Percentiles rank a stretch among this genome's conserved stretches.
These are phyloP conservation scores for Coptotermes formosanus DNA, from an alignment of 1,140 invertebrate species.

Conservation along the genomic window DNA sequence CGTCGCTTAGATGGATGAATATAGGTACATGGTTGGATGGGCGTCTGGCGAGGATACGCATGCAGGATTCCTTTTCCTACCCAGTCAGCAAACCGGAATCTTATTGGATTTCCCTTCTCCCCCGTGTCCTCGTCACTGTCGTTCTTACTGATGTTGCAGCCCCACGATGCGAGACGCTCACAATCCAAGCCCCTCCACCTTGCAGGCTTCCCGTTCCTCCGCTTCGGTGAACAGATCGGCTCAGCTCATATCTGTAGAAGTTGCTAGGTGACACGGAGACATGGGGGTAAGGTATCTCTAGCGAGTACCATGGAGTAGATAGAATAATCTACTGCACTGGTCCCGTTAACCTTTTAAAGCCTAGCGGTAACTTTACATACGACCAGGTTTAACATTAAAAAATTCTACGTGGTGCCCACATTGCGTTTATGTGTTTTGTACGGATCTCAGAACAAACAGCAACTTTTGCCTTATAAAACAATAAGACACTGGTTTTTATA, in stretches of 20 bases:
- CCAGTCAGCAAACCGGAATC: slow-evolving; percentile 10
- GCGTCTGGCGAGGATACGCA: not conserved
- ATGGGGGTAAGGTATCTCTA: not conserved
- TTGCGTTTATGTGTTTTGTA: too few relatives aligned
- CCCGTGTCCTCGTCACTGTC: not conserved
- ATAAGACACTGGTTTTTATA: too few relatives aligned
- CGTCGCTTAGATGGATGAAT: not conserved
- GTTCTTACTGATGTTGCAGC: not conserved
- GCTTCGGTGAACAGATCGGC: not conserved
- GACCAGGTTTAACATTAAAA: too few relatives aligned
- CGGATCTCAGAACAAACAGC: too few relatives aligned
- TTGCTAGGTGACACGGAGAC: not conserved
- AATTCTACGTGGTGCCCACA: too few relatives aligned
- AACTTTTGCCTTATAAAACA: too few relatives aligned
- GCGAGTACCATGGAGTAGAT: not conserved
- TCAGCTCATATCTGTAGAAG: not conserved
- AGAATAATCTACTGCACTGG: not conserved
- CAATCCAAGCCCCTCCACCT: not conserved
- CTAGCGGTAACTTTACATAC: too few relatives aligned
- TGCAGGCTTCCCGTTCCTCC: not conserved
- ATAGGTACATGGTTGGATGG: not conserved
- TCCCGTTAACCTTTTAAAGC: too few relatives aligned
- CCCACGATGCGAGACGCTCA: not conserved
- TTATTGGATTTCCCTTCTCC: not conserved
- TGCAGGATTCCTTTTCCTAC: slow-evolving; percentile 18